Base-by-base conservation (phyloP, 2,113 vertebrate species). In the Sinocyclocheilus maitianheensis region DNA sequence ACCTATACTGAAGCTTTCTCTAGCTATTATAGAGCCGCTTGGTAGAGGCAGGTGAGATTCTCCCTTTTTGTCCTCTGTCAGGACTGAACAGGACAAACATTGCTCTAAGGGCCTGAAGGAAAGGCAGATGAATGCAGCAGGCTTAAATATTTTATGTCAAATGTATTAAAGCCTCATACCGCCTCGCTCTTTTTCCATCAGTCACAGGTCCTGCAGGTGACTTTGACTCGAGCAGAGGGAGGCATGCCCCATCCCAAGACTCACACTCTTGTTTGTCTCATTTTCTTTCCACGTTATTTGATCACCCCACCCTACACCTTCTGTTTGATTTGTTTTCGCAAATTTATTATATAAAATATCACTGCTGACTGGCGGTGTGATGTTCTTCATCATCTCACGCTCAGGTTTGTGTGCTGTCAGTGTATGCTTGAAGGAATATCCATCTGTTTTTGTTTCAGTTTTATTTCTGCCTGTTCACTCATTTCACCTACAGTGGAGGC, bases 81-180 rank as follows among this genome's bases (percentile, higher is more conserved):
- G 85, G 90, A 89, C 90, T 90, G 87, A 88, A 86, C 87, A 90
- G 90, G 91, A 91, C 90, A 91, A 86, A 71, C 72, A 89, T 88
- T 90, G 90, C 89, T 92, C 91, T 92, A 89, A 90, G 90, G 88
- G 91, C 91, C 91, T 90, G 81, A 74, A 90, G 92, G 93, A 89
- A 93, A 93, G 92, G 93, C 92, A 93, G 93, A 95, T 94, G 94
- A 94, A 95, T 94, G 91, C 91, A 91, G 89, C 82, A 86, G 90
- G 91, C 75, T 94, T 95, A 91, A 94, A 95, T 95, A 95, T 94
- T 95, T 95, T 90, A 95, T 92, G 92, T 91, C 92, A 94, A 94
- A 94, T 14, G 85, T 94, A 94, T 94, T 93, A 93, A 92, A 89
- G 90, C 90, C 91, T 91, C 89, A 89, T 74, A 83, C 77, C 51